Evolutionary conservation across 2,888 invertebrate genomes (phyloP), one percentile per base, ranked within the genome.

Genomic region (Pammene fasciana): DNA sequence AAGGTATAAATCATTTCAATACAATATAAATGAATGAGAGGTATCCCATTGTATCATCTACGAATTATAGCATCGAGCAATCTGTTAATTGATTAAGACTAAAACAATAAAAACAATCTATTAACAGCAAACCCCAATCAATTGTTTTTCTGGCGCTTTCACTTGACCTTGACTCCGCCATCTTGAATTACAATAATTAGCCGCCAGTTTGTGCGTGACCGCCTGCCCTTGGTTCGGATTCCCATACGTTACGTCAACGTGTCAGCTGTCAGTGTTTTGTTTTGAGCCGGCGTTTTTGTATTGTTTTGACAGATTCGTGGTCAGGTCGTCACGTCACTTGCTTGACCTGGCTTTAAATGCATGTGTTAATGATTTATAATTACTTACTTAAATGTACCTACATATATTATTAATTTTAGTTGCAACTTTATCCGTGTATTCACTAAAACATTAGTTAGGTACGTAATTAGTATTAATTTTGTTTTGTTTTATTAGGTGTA

Each of bases 141-240:
- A 55, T 60, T 55, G 45, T 61, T 59, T 60, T 57, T 61, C 60
- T 62, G 68, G 65, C 59, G 48, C 72, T 72, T 68, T 72, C 70
- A 64, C 65, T 26, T 45, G 59, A 71, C 67, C 71, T 71, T 72
- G 66, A 66, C 59, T 18, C 67, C 70, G 64, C 70, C 70, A 72
- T 70, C 70, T 72, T 72, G 41, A 68, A 70, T 70, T 56, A 72
- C 59, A 41, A 18, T 62, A 66, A 70, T 72, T 70, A 65, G 45
- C 52, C 41, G 54, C 57, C 67, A 57, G 62, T 41, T 57, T 67
- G 66, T 50, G 62, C 67, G 71, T 71, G 71, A 64, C 67, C 62
- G 57, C 71, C 16, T 71, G 67, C 62, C 71, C 71, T 71, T 71
- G 71, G 62, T 61, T 68, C 64, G 57, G 52, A 65, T 68, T 68